phyloP scores from a whole-genome alignment of 2,888 invertebrate genomes.

The Drosophila atroscutellata region DNA sequence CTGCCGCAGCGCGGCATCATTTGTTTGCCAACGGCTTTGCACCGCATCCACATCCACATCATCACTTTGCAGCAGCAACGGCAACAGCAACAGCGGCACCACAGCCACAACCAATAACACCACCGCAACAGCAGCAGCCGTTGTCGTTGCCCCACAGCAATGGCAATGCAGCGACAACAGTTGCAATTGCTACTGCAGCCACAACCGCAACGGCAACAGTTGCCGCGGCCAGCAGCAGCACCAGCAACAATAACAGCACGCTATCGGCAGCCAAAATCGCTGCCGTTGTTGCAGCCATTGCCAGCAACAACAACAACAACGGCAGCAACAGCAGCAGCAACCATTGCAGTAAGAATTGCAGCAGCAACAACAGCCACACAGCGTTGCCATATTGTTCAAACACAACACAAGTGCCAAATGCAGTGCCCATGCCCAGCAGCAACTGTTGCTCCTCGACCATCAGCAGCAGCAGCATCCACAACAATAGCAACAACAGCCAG shows the following conservation, averaged over 20 bases:
- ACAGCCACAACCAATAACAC: conserved; percentile 18
- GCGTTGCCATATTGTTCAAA: conserved; percentile 56
- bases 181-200: conserved; percentile 20
- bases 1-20: conserved; percentile 55
- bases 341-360: conserved; percentile 45
- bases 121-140: conserved; percentile 7
- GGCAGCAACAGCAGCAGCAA: conserved; percentile 48
- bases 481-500: conserved; percentile 49
- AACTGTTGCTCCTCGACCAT: conserved; percentile 41
- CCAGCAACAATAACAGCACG: conserved; percentile 25
- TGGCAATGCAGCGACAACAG: conserved; percentile 3
- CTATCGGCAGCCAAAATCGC: conserved; percentile 60
- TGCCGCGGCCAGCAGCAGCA: conserved; percentile 16
- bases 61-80: conserved; percentile 29
- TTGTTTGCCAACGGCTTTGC: conserved; percentile 47
- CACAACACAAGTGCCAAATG: conserved; percentile 71
- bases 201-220: conserved; percentile 24
- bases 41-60: conserved; percentile 40
- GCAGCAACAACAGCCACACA: conserved; percentile 47
- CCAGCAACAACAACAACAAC: conserved; percentile 59
- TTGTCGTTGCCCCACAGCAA: conserved; percentile 11
- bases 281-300: conserved; percentile 73
- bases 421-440: conserved; percentile 74
- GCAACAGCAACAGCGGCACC: conserved; percentile 17
- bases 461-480: conserved; percentile 57